Conservation (phyloP, 2,888 invertebrate species). For the Tupiocoris notatus region DNA sequence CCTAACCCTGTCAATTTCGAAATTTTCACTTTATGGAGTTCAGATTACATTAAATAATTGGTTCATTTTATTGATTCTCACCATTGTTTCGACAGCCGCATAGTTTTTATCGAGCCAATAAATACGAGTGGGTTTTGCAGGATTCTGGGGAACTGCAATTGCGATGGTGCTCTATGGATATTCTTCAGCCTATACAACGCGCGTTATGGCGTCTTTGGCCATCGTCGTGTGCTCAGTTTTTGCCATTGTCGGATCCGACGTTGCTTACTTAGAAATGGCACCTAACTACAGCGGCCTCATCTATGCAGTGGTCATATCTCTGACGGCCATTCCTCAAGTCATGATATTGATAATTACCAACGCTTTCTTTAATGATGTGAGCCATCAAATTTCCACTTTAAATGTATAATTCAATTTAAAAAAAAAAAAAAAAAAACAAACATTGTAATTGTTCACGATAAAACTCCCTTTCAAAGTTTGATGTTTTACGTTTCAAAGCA, state of each 20-base stretch:
- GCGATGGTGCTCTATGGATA: conserved; percentile 7
- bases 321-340: background rate
- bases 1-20: too few relatives aligned
- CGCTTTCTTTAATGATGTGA: background rate
- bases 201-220: background rate
- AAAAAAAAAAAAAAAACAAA: too few relatives aligned
- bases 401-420: too few relatives aligned
- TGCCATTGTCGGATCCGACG: background rate
- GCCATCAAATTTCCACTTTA: too few relatives aligned
- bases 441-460: too few relatives aligned
- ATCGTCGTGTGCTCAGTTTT: background rate
- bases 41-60: too few relatives aligned
- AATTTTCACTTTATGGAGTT: too few relatives aligned
- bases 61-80: too few relatives aligned
- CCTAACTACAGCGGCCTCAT: conserved; percentile 33
- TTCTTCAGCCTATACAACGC: background rate
- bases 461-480: too few relatives aligned
- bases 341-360: background rate
- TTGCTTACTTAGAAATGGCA: conserved; percentile 20
- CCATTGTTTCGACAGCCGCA: too few relatives aligned
- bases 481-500: too few relatives aligned
- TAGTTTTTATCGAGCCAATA: too few relatives aligned
- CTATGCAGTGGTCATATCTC: conserved; percentile 1
- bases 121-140: background rate
- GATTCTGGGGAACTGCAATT: conserved; percentile 28